Evolutionary conservation across 2,797 vertebrate genomes (phyloP).

Genomic region (Gymnothorax reevesii): DNA sequence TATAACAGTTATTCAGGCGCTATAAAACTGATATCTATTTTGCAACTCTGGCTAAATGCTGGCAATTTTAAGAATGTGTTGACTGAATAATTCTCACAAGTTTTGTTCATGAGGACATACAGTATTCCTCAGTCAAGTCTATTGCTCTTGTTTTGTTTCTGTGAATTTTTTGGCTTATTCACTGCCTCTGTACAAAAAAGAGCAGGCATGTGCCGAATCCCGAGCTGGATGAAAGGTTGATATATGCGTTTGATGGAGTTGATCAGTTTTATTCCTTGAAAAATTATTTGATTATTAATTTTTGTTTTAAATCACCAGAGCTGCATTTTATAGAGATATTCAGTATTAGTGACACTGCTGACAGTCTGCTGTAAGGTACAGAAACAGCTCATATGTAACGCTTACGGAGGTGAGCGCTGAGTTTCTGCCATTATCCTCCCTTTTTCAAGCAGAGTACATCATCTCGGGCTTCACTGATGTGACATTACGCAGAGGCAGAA

Average conservation of each 20-base stretch:
- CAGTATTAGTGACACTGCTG: neutral
- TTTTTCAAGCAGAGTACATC: neutral
- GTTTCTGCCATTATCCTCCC: neutral
- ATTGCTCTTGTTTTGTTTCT: neutral
- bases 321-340: neutral
- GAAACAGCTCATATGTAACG: neutral
- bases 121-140: neutral
- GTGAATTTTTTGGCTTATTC: neutral
- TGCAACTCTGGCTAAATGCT: neutral
- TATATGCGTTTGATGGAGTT: neutral
- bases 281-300: neutral
- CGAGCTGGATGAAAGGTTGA: neutral
- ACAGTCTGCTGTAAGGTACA: neutral
- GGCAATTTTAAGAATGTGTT: neutral
- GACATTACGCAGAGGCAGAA: neutral
- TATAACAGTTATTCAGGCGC: neutral
- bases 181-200: neutral
- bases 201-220: neutral
- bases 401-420: neutral
- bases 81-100: neutral
- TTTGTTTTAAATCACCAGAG: neutral
- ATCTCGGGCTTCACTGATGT: neutral
- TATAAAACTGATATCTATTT: neutral
- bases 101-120: neutral
- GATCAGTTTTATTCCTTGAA: neutral